These are phyloP conservation scores for Elmis aenea DNA, from an alignment of 2,888 invertebrate genomes.

Conservation along the genomic window DNA sequence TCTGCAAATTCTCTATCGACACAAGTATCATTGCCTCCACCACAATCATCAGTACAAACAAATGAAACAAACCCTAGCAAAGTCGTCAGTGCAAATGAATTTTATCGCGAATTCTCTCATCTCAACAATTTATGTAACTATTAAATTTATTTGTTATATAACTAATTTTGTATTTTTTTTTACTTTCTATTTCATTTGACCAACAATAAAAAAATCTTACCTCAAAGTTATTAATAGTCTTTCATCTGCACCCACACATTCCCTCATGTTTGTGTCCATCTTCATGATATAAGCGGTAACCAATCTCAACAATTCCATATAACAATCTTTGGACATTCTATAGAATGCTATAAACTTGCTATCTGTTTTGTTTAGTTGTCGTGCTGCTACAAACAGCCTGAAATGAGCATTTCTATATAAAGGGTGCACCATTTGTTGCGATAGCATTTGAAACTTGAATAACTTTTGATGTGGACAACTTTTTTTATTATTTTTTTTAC, in stretches of 20 bases:
- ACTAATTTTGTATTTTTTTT: conserved; percentile 1
- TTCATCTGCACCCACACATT: conserved; percentile 6
- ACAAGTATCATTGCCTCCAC: background rate
- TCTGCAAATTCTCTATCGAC: background rate
- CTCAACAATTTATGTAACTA: background rate
- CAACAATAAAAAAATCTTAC: conserved; percentile 5
- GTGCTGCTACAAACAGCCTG: conserved; percentile 7
- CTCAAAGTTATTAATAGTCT: conserved; percentile 6
- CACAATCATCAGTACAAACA: background rate
- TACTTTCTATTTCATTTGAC: conserved; percentile 2
- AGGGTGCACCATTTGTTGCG: no score
- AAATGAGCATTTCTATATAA: conserved; percentile 2
- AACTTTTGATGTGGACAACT: no score
- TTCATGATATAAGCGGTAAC: conserved; percentile 4
- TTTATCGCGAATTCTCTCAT: background rate
- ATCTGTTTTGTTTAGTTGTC: conserved; percentile 5
- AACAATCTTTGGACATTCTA: conserved; percentile 7
- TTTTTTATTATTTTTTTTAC: no score
- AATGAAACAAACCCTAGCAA: background rate
- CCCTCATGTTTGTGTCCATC: conserved; percentile 7
- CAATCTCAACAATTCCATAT: conserved; percentile 6
- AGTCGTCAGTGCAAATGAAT: background rate
- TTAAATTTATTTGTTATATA: background rate
- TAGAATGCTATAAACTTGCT: conserved; percentile 9
- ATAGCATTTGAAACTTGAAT: no score